Evolutionary conservation across 2,888 invertebrate genomes (phyloP), one percentile per base, ranked within the genome.

Genomic region (Neelides folsomi): DNA sequence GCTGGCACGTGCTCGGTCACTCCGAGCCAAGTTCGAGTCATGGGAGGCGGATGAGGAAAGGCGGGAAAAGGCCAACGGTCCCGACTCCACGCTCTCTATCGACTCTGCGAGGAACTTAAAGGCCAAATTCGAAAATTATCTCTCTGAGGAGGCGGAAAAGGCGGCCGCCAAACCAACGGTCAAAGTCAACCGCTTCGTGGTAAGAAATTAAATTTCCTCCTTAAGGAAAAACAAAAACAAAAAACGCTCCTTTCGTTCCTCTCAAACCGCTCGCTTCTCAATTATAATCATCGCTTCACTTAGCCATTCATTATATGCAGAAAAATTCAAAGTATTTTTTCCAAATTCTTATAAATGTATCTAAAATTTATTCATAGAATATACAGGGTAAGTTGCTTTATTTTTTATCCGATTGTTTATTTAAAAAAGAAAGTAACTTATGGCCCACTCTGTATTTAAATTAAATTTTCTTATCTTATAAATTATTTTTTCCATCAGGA

Each of bases 151-250:
- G 35, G 54, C 52, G 39, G 52, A 43, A 18, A 58, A 53, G 52
- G 35, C 37, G 20, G 49, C 46, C 4, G 41, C 49, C 18, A 27
- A 48, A 51, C 44, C 54, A 45, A 43, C 77, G 58, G 76, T 79
- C 56, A 84, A 83, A 78, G 87, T 90, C 65, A 87, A 89, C 71
- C 76, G 90, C 76, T 90, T 90, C 77, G 87, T 90, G 80, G 89
- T 89, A 72, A 83, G 87, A 79, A 51, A 47, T 5, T 27, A 27
- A 27, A 27, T 3, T 27, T 27, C 27, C 27, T 27, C 36, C n/a
- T n/a, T 6, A 13, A 15, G 16, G 16, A 39, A 8, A 8, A 39
- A 39, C n/a, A n/a, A n/a, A n/a, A n/a, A n/a, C n/a, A n/a, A 39
- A 3, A 39, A 3, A 39, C 15, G 39, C 27, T 27, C 27, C 27